Conservation (phyloP, 2,113 vertebrate genomes). For the Cyanoliseus patagonus region DNA sequence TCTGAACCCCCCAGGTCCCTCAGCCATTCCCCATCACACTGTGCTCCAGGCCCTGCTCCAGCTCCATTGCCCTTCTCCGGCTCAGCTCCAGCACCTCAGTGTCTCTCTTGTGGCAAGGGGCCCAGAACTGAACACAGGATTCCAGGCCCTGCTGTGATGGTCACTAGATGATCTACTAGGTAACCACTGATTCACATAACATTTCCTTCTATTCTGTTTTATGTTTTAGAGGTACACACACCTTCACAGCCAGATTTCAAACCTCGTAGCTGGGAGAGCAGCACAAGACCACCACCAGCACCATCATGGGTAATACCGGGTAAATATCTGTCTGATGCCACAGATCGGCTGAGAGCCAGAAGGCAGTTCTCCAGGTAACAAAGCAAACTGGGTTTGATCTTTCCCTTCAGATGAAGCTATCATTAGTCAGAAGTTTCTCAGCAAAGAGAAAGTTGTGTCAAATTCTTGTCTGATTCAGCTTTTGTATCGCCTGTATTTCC, state of each 20-base stretch:
- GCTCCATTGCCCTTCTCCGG: background rate
- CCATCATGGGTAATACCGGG: background rate
- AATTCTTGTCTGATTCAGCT: conserved; percentile 23
- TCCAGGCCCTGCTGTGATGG: background rate
- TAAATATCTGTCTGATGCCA: too few species aligned
- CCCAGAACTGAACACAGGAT: background rate
- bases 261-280: background rate
- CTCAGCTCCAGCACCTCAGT: background rate
- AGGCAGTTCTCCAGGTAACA: background rate
- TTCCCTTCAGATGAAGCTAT: background rate
- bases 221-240: too few species aligned
- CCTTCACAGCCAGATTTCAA: background rate
- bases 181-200: background rate
- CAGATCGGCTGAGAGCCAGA: background rate
- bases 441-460: background rate
- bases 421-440: background rate
- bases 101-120: background rate
- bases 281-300: background rate
- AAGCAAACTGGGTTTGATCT: background rate
- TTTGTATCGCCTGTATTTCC: background rate
- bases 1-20: too few species aligned
- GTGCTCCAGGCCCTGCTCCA: background rate
- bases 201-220: background rate
- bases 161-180: background rate
- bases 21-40: background rate